Conservation (phyloP, 2,888 invertebrate genomes). For the Oegoconia quadripuncta region DNA sequence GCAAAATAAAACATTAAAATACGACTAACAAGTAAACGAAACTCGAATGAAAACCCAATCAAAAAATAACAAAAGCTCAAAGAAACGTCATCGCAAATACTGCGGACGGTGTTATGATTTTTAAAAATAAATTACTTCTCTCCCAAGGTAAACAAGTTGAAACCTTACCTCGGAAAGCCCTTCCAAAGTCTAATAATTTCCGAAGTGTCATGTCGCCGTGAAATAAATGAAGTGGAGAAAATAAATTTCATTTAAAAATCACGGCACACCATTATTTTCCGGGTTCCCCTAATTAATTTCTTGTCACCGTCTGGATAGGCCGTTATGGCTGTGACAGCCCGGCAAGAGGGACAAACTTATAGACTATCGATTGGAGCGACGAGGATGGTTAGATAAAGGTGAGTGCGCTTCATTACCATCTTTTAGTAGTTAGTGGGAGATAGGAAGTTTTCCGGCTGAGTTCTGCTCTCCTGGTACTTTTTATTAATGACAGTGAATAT, state of each 20-base stretch:
- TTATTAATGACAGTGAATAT: constrained; percentile 60
- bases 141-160: constrained; percentile 53
- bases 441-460: constrained; percentile 63
- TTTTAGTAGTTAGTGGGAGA: constrained; percentile 72
- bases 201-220: constrained; percentile 73
- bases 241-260: constrained; percentile 79
- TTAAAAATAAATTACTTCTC: constrained; percentile 25
- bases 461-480: constrained; percentile 60
- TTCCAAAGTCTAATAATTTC: constrained; percentile 71
- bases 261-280: constrained; percentile 75
- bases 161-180: constrained; percentile 49
- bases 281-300: constrained; percentile 78
- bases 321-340: constrained; percentile 67
- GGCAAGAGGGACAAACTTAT: constrained; percentile 19
- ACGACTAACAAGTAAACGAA: constrained; percentile 4
- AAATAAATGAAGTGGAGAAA: constrained; percentile 77
- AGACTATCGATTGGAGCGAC: too few species aligned
- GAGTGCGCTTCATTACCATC: constrained; percentile 72
- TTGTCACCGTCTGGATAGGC: constrained; percentile 74
- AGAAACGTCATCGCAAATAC: constrained; percentile 22
- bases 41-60: constrained; percentile 12
- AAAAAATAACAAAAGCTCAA: constrained; percentile 26
- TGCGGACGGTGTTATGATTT: constrained; percentile 4
- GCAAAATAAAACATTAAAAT: neutral
- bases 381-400: constrained; percentile 53